Percentiles rank a stretch among this genome's conserved stretches.
phyloP scores from a whole-genome alignment of 2,113 vertebrate species.

The Passer montanus region DNA sequence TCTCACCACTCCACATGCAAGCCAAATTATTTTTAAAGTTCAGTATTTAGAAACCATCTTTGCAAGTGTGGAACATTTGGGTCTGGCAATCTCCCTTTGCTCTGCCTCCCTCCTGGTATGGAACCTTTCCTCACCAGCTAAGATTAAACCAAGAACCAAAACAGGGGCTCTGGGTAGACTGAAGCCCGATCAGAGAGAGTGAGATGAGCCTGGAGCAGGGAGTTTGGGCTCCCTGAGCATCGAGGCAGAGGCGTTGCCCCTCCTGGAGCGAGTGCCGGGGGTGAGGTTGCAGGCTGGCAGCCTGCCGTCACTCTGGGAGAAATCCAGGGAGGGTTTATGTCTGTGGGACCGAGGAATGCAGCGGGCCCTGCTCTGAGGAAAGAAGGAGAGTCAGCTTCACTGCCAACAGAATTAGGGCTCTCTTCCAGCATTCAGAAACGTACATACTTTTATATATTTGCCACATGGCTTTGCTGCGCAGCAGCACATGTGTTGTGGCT shows the following conservation, averaged over 20 bases:
- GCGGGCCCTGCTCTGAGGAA: background rate
- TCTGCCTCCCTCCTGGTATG: background rate
- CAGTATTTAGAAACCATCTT: constrained; percentile 20
- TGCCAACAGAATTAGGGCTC: constrained; percentile 55
- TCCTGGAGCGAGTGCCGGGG: accelerated
- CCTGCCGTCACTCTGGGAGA: accelerated
- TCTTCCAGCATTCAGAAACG: constrained; percentile 39
- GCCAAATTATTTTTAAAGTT: constrained; percentile 33
- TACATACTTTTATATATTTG: constrained; percentile 43
- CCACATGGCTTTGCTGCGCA: constrained; percentile 38
- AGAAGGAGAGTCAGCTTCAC: background rate
- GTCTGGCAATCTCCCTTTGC: background rate
- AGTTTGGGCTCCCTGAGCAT: background rate
- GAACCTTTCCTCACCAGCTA: background rate
- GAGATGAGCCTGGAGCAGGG: background rate
- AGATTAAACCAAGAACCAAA: background rate
- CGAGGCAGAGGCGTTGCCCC: background rate
- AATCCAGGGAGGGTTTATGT: background rate
- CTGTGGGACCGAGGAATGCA: background rate
- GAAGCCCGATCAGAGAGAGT: accelerated
- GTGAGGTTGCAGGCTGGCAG: background rate
- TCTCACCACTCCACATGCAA: background rate
- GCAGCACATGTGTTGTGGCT: constrained; percentile 63
- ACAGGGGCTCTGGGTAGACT: background rate
- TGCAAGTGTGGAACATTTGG: background rate